phyloP scores from a whole-genome alignment of 2,113 vertebrate genomes.

The Dasypus novemcinctus region DNA sequence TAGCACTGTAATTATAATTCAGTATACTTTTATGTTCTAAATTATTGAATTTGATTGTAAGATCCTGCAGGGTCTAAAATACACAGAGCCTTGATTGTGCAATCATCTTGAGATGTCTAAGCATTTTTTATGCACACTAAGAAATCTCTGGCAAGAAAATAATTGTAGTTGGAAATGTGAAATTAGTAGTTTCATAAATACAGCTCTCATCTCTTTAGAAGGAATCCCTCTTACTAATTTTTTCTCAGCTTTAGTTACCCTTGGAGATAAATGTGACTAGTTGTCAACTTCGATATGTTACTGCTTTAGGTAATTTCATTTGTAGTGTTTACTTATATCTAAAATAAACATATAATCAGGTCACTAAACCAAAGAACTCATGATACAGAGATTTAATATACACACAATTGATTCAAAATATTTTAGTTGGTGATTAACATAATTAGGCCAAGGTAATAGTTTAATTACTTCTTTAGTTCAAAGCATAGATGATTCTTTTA shows the following conservation, averaged over 20 bases:
- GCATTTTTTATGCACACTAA: rapidly evolving
- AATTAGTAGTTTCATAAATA: not conserved
- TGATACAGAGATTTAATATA: not conserved
- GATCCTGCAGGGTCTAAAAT: not conserved
- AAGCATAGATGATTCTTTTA: not conserved
- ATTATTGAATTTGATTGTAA: not conserved
- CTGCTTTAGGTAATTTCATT: constrained; percentile 47
- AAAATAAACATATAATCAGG: not conserved
- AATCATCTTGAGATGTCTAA: not conserved
- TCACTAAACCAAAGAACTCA: not conserved
- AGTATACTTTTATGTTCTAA: not conserved
- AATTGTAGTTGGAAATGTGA: not conserved
- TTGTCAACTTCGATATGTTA: constrained; percentile 44
- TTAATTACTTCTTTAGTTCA: not conserved
- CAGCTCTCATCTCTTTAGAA: not conserved
- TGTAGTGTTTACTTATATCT: not conserved
- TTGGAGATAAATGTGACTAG: not conserved
- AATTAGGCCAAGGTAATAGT: not conserved
- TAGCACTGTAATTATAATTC: not conserved
- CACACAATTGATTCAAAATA: constrained; percentile 6
- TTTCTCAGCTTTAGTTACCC: constrained; percentile 35
- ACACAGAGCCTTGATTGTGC: not conserved
- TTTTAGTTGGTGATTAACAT: not conserved
- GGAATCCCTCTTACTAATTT: constrained; percentile 43
- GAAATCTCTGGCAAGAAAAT: not conserved